A percentile compares a stretch with the other conserved stretches of the same genome.
phyloP scores from a whole-genome alignment of 2,888 invertebrate genomes.

The Microctonus brassicae region DNA sequence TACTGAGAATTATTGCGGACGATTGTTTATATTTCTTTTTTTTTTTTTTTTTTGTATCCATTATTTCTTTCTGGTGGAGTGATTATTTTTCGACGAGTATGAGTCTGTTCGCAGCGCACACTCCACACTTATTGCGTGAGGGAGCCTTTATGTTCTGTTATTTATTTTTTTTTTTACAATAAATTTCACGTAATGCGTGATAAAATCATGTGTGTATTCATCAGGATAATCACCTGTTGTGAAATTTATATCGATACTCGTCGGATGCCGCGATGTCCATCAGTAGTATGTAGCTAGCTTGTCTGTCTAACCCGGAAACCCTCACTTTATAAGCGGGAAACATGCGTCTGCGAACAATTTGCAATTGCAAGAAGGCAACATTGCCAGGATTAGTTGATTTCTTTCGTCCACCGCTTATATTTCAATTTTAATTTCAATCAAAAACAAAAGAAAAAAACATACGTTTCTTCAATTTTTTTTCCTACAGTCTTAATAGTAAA shows the following conservation, averaged over 20 bases:
- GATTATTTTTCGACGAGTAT: slow-evolving; percentile 59
- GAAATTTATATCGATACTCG: slow-evolving; percentile 95
- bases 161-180: background rate
- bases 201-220: slow-evolving; percentile 37
- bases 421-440: slow-evolving; percentile 34
- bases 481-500: background rate
- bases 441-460: too few species aligned
- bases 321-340: slow-evolving; percentile 98
- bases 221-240: slow-evolving; percentile 81
- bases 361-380: slow-evolving; percentile 62
- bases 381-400: slow-evolving; percentile 55
- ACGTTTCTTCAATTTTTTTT: background rate
- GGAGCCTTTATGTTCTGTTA: slow-evolving; percentile 20
- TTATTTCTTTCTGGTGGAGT: slow-evolving; percentile 21
- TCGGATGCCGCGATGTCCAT: slow-evolving; percentile 98
- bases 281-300: slow-evolving; percentile 96
- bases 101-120: slow-evolving; percentile 65
- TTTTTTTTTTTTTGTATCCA: slow-evolving; percentile 7
- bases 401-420: slow-evolving; percentile 50
- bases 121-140: slow-evolving; percentile 52
- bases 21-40: background rate
- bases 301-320: slow-evolving; percentile 96
- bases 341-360: slow-evolving; percentile 85
- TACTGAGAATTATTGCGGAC: background rate
- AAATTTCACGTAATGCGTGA: slow-evolving; percentile 30